Evolutionary conservation across 2,888 invertebrate genomes (phyloP), one percentile per base, ranked within the genome.

Genomic region (Rutpela maculata): DNA sequence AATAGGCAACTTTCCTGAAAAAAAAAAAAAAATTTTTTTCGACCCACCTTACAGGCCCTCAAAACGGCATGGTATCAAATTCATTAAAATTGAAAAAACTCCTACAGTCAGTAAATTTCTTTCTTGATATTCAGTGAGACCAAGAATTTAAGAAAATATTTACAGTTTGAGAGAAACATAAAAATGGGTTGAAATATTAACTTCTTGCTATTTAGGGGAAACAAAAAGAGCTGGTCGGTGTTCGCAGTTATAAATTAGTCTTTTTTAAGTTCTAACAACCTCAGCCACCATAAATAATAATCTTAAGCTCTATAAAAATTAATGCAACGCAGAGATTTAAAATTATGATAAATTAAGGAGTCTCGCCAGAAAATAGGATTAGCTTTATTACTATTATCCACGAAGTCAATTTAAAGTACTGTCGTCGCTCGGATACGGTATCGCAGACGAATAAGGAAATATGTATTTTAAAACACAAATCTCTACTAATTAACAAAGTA

Each of bases 321-420:
- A 70, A 70, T 38, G 59, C 70, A 22, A 70, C n/a, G 59, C 35
- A 6, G 70, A 59, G 38, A 10, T 59, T 70, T 70, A 70, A 70
- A 70, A 59, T 19, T 59, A 56, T 17, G 31, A 59, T 18, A 70
- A 59, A 35, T 35, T 17, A 59, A 59, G 43, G 59, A 59, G 59
- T 57, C 12, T 18, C 35, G 17, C 38, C 19, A 59, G 57, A 60
- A 70, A 63, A 38, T 12, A 18, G 59, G 70, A 70, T 70, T 70
- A 70, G 35, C 70, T 70, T 70, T 59, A 70, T 70, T 70, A 18
- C 38, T 35, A 35, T 19, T 18, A 38, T 19, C 57, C 68, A n/a
- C 57, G 31, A 57, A 17, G 56, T 26, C 15, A 35, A 11, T 22
- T 70, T 59, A 68, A 57, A 12, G 38, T 66, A 55, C 26, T 35